Percentiles rank a stretch among this genome's conserved stretches.
These are phyloP conservation scores for Rhinogobio ventralis DNA, from an alignment of 2,797 vertebrate genomes.

Conservation along the genomic window DNA sequence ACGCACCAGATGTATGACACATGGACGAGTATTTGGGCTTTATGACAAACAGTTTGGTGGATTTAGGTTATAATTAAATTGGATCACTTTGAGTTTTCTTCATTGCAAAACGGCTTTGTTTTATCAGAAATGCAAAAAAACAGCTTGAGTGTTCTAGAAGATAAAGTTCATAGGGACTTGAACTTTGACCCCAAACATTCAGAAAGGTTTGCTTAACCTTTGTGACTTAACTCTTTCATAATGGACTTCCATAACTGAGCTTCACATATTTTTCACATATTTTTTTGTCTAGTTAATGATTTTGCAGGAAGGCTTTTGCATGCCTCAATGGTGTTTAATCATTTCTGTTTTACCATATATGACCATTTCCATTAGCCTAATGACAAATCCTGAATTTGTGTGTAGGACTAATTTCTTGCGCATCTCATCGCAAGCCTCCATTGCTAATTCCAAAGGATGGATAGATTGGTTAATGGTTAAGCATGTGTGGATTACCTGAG, in stretches of 20 bases:
- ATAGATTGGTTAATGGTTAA: too few relatives aligned
- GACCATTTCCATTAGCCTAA: not conserved
- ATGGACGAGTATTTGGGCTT: slow-evolving; percentile 35
- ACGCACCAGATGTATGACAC: slow-evolving; percentile 40
- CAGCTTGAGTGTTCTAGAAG: not conserved
- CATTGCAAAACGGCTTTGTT: slow-evolving; percentile 27
- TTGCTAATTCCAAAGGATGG: too few relatives aligned
- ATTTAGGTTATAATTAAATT: slow-evolving; percentile 54
- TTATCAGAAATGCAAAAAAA: not conserved
- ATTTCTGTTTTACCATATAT: not conserved
- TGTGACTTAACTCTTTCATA: not conserved
- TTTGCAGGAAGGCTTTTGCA: not conserved
- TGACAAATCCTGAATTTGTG: not conserved
- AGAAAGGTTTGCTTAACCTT: not conserved
- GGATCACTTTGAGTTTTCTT: slow-evolving; percentile 25
- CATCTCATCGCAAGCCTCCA: too few relatives aligned
- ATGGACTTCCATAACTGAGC: not conserved
- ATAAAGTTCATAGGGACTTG: not conserved
- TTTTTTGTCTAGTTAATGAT: slow-evolving; percentile 15
- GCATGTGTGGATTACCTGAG: too few relatives aligned
- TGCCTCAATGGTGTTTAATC: not conserved
- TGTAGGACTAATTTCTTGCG: too few relatives aligned
- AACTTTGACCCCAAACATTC: slow-evolving; percentile 25
- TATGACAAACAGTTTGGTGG: slow-evolving; percentile 51
- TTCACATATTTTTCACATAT: not conserved